These are phyloP conservation scores for Caenorhabditis wallacei DNA, from an alignment of 2,888 invertebrate genomes.

Conservation along the genomic window DNA sequence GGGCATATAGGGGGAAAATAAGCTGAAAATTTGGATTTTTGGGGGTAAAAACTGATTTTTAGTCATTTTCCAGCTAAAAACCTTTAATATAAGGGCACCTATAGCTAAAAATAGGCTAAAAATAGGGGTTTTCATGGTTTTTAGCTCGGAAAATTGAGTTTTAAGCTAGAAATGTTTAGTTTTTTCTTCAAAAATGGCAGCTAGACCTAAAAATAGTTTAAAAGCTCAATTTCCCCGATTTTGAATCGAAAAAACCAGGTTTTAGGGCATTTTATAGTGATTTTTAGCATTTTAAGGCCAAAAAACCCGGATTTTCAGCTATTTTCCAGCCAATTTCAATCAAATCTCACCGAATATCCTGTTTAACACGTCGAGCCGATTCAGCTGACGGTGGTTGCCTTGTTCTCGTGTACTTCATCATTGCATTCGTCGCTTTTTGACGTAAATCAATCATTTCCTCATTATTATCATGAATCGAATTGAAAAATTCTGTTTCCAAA, in stretches of 20 bases:
- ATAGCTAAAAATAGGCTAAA: no score
- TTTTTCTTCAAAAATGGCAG: no score
- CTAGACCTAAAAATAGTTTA: no score
- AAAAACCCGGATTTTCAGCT: no score
- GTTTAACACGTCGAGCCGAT: slow-evolving; percentile 91
- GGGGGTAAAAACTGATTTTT: no score
- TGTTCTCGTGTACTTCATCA: slow-evolving; percentile 92
- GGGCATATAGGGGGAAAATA: background rate
- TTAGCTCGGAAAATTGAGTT: no score
- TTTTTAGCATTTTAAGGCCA: background rate
- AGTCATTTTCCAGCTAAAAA: background rate
- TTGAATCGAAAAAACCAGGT: no score
- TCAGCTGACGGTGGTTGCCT: slow-evolving; percentile 93
- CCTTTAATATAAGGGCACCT: no score
- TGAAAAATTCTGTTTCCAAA: slow-evolving; percentile 89
- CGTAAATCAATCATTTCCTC: slow-evolving; percentile 86
- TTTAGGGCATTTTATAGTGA: background rate
- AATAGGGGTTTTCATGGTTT: no score
- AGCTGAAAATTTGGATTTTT: background rate
- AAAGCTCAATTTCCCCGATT: no score
- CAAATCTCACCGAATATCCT: slow-evolving; percentile 64
- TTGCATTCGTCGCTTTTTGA: slow-evolving; percentile 91
- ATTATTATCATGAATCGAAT: slow-evolving; percentile 88
- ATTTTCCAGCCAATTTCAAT: slow-evolving; percentile 1
- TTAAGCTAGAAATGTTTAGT: no score